Conservation (phyloP, 2,888 invertebrate species). For the Sialis lutaria region DNA sequence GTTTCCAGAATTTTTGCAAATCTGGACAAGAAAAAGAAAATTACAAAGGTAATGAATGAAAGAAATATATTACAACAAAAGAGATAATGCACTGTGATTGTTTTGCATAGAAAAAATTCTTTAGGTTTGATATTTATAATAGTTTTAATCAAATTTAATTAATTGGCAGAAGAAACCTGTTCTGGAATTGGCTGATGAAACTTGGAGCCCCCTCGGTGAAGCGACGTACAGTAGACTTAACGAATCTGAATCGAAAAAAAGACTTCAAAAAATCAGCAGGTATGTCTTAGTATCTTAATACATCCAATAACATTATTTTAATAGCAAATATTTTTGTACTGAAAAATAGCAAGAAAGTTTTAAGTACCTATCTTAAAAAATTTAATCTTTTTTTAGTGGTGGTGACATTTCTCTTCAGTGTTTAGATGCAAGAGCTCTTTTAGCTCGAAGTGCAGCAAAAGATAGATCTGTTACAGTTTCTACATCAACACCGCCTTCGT, state of each 20-base stretch:
- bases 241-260: constrained; percentile 17
- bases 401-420: constrained; percentile 39
- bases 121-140: background rate
- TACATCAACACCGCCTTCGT: constrained; percentile 43
- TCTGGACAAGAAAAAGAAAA: constrained; percentile 4
- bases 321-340: no score
- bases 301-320: no score
- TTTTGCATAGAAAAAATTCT: background rate
- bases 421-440: constrained; percentile 34
- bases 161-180: constrained; percentile 19
- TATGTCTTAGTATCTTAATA: constrained; percentile 9
- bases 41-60: constrained; percentile 1
- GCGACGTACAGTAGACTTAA: constrained; percentile 23
- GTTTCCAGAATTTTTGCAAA: constrained; percentile 4
- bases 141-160: background rate
- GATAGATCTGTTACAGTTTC: constrained; percentile 13
- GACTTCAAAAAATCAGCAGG: constrained; percentile 20
- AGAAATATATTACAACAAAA: background rate
- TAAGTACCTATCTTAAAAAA: background rate
- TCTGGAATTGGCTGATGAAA: constrained; percentile 23
- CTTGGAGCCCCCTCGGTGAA: constrained; percentile 19
- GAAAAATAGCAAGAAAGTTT: no score
- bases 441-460: constrained; percentile 14
- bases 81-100: background rate
- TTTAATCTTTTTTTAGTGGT: constrained; percentile 18